Evolutionary conservation across 2,113 vertebrate species (phyloP).

Genomic region (Verasper variegatus): DNA sequence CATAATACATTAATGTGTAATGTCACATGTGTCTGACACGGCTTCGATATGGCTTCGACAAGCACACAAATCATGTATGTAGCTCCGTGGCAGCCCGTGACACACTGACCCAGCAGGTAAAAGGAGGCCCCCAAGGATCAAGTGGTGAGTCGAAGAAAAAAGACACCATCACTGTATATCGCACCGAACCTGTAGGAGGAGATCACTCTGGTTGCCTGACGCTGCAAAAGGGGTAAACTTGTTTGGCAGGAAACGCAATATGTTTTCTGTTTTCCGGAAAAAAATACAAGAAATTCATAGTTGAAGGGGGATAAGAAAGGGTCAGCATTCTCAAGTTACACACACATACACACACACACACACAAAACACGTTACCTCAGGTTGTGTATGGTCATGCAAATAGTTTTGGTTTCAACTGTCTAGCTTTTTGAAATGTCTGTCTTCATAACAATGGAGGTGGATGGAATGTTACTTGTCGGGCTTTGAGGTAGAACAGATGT

Average conservation of each 20-base stretch:
- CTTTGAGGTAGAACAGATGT: constrained; percentile 1
- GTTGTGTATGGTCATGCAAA: constrained; percentile 40
- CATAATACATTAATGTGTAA: background rate
- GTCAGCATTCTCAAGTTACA: constrained; percentile 52
- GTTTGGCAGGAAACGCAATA: constrained; percentile 57
- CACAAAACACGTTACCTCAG: constrained; percentile 5
- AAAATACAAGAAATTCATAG: constrained; percentile 41
- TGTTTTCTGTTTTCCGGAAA: constrained; percentile 32
- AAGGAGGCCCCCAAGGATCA: constrained; percentile 38
- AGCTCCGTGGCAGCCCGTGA: constrained; percentile 13
- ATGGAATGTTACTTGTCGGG: background rate
- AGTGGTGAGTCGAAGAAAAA: constrained; percentile 41
- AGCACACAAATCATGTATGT: constrained; percentile 47
- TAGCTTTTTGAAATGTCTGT: background rate
- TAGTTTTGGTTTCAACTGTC: constrained; percentile 14
- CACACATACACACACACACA: background rate
- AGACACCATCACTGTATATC: constrained; percentile 34
- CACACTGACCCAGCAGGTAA: constrained; percentile 66
- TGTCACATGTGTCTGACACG: background rate
- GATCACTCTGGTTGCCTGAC: constrained; percentile 17
- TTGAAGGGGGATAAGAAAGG: constrained; percentile 81
- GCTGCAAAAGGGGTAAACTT: constrained; percentile 32
- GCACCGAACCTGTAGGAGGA: constrained; percentile 39
- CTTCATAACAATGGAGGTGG: background rate
- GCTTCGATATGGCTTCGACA: background rate